phyloP scores from a whole-genome alignment of 1,140 invertebrate species.

The Chionoecetes opilio region DNA sequence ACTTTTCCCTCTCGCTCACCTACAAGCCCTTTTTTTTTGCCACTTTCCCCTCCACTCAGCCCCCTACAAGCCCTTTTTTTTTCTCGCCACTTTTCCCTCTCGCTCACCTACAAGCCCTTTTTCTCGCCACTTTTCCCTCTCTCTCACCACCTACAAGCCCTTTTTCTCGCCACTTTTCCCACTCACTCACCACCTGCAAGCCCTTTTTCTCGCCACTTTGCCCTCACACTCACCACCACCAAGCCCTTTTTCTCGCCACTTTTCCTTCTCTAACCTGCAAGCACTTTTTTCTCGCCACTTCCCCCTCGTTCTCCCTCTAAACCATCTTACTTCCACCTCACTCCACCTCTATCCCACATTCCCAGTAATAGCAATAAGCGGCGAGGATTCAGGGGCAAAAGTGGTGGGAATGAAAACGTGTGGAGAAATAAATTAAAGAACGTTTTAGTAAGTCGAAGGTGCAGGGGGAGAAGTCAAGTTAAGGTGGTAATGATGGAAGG shows the following conservation, averaged over 20 bases:
- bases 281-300: neutral
- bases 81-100: too few species aligned
- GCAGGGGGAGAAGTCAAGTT: neutral
- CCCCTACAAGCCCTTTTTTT: too few species aligned
- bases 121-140: neutral
- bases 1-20: too few species aligned
- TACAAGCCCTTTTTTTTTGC: too few species aligned
- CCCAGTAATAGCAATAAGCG: neutral
- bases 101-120: neutral
- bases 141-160: neutral
- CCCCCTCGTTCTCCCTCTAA: neutral
- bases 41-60: too few species aligned
- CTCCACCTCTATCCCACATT: neutral
- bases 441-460: neutral
- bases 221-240: neutral
- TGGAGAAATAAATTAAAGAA: slow-evolving; percentile 22
- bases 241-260: neutral
- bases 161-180: neutral
- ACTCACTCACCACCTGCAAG: neutral
- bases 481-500: neutral
- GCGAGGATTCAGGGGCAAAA: neutral
- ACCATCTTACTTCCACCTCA: neutral
- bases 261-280: neutral
- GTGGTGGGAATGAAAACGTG: slow-evolving; percentile 25
- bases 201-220: neutral